Base-by-base conservation (phyloP, 2,113 vertebrate genomes). In the Gasterosteus aculeatus region DNA sequence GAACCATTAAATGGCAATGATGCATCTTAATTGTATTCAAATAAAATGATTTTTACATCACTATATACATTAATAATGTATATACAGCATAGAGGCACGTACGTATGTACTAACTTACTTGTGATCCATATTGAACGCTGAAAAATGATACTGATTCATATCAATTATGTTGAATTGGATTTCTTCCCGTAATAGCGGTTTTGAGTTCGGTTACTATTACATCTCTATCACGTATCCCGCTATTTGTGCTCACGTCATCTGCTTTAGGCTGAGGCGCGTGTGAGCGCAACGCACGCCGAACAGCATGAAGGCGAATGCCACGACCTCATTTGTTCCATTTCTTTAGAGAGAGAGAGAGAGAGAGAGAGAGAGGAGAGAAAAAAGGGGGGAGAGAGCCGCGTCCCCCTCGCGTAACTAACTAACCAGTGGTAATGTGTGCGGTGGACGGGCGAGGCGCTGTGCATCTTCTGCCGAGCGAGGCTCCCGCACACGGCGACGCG, bases 361-460 rank as follows among this genome's bases (percentile, higher is more conserved):
- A 15, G 44, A 47, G 10, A 19, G 6, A 11, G 5, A 53, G 5
- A 35, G 11, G 5, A 35, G 11, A 16, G 15, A 12, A 3, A 54
- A 42, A 7, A 59, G 18, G 26, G 6, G 29, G 6, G 29, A 7
- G 53, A n/a, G n/a, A 18, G 51, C 4, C 57, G 42, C 22, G 77
- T 56, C 11, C n/a, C 69, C 22, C 82, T 69, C 60, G 80, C 80
- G 75, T 58, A 80, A 49, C 72, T 12, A 49, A 44, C 77, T 26
- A 72, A 81, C 68, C 76, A 73, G 68, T 76, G 75, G 92, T 74
- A 92, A 85, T 93, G 83, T 86, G 84, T 53, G 82, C 81, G 89
- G 82, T 91, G 94, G 83, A 90, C 94, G 83, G 85, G 75, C 65
- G 93, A 82, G 94, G 94, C 94, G 94, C 94, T 94, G 90, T 91